Evolutionary conservation across 2,888 invertebrate genomes (phyloP).

Genomic region (Oligia fasciuncula): DNA sequence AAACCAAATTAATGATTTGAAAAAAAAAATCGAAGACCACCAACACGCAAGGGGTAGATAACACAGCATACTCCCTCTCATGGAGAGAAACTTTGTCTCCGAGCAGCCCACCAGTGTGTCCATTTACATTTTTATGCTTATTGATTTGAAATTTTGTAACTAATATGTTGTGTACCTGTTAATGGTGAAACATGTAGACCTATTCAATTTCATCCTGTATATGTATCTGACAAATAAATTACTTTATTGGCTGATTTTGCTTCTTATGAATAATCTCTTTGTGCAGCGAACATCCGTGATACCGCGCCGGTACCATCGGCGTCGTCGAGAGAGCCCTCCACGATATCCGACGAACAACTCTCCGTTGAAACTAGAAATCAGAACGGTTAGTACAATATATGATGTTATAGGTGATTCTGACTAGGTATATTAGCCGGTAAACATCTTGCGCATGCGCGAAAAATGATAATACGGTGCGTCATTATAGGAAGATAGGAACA

Average conservation of each 20-base stretch:
- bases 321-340: constrained; percentile 83
- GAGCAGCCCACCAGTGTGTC: too few species aligned
- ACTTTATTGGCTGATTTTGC: background rate
- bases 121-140: too few species aligned
- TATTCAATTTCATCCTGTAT: too few species aligned
- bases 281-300: constrained; percentile 83
- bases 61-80: too few species aligned
- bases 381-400: constrained; percentile 73
- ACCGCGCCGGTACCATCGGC: constrained; percentile 72
- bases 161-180: too few species aligned
- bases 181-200: too few species aligned
- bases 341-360: constrained; percentile 81
- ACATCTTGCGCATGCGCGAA: background rate
- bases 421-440: background rate
- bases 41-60: too few species aligned
- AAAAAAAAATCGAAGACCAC: too few species aligned
- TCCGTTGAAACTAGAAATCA: constrained; percentile 76
- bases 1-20: too few species aligned
- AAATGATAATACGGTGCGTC: background rate
- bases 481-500: background rate
- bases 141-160: too few species aligned
- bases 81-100: too few species aligned
- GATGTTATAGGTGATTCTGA: background rate
- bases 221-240: background rate
- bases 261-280: background rate